Evolutionary conservation across 2,888 invertebrate genomes (phyloP), one percentile per base, ranked within the genome.

Genomic region (Drosophila mimica): DNA sequence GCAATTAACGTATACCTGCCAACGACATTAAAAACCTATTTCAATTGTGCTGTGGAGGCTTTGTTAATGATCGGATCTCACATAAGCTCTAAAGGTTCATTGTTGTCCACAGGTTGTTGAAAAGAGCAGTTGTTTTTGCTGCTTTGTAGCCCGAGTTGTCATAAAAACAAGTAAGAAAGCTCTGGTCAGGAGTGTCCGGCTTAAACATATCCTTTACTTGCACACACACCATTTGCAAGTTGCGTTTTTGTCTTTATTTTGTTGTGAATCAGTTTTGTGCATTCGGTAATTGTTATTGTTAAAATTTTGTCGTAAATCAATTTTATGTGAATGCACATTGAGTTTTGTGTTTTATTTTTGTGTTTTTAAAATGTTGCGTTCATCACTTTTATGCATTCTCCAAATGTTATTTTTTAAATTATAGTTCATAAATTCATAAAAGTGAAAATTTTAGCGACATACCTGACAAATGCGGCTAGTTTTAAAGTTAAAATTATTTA

Each of bases 21-120:
- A 28, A 25, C 9, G 25, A 28, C 34, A 56, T 56, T 30, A 7
- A 54, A 36, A 59, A 20, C 54, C 15, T 15, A 11, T 30, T 30
- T 20, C 56, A 7, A 20, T 60, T 38, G 15, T 38, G 30, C 3
- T 56, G 20, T 28, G 28, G 11, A 34, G 5, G 25, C n/a, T 49
- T 51, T 51, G n/a, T 34, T 8, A 48, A 28, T 28, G 33, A 33
- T 34, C 33, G n/a, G 25, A 5, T 33, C 58, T 38, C 38, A 8
- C 38, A 56, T 38, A 56, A 13, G 38, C 20, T 28, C 28, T 20
- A 30, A 56, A 60, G 20, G 60, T 56, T 30, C 11, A 34, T 53
- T n/a, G 6, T 28, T 52, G 53, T 34, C 4, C 15, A n/a, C n/a
- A 38, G n/a, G 0, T 54, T 54, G 17, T 17, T 25, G 36, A 17